Evolutionary conservation across 2,113 vertebrate genomes (phyloP), one percentile per base, ranked within the genome.

Genomic region (Lates calcarifer): DNA sequence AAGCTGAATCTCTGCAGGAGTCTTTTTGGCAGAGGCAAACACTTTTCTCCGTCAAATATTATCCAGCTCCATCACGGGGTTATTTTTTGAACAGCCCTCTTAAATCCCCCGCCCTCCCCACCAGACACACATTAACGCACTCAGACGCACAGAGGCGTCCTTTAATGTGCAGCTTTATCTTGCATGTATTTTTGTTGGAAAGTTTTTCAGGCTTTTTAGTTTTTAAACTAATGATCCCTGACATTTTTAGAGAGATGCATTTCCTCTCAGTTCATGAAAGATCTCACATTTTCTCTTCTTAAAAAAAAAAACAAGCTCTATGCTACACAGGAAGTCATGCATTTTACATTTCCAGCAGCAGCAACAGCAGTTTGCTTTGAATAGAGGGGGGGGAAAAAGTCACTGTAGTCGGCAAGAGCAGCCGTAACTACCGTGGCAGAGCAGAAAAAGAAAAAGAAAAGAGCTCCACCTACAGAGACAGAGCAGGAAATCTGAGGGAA

Each of bases 341-440:
- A 71, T 74, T 80, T 87, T 53, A 76, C 72, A 85, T 79, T 55
- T 61, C 1, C 41, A 57, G 37, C 65, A 10, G 35, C 70, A 68
- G 69, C 60, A 53, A 47, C 55, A 66, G 70, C 71, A 37, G 51
- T 57, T 74, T 86, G 51, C 80, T 69, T 68, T 76, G 62, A 76
- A 65, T 68, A 55, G 51, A 75, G n/a, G n/a, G n/a, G n/a, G n/a
- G n/a, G n/a, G n/a, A 67, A 71, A 71, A 37, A 55, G n/a, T 51
- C 20, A 57, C 29, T 45, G 64, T 12, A 41, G 67, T 33, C 55
- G 64, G 78, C 69, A 72, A 56, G 18, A 76, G 61, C 35, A 75
- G 55, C 33, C 6, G 28, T 11, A 20, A 45, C 58, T 18, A 11
- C 31, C 3, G 39, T 17, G 24, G 33, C 12, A 20, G 13, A 31